phyloP scores from a whole-genome alignment of 2,888 invertebrate genomes.

The Pocota personata region DNA sequence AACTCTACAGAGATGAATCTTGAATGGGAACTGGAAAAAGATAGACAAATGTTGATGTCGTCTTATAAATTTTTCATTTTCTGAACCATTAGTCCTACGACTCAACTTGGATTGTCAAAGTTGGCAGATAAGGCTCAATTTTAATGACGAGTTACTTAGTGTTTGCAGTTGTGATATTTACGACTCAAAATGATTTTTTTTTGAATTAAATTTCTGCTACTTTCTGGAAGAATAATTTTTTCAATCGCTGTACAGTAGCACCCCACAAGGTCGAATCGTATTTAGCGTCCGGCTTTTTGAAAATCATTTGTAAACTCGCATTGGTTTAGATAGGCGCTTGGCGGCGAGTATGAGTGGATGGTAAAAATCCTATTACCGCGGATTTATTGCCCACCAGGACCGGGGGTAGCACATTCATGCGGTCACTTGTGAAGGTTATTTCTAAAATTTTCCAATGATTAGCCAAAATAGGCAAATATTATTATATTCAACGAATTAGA shows the following conservation, averaged over 20 bases:
- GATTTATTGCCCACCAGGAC: slow-evolving; percentile 67
- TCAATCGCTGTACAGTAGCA: slow-evolving; percentile 44
- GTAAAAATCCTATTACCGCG: slow-evolving; percentile 73
- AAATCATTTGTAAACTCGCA: slow-evolving; percentile 68
- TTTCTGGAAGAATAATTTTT: not conserved
- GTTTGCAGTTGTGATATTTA: too few relatives aligned
- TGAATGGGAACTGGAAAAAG: too few relatives aligned
- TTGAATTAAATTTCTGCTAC: not conserved
- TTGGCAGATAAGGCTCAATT: too few relatives aligned
- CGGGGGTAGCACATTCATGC: slow-evolving; percentile 60
- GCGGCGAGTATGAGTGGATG: slow-evolving; percentile 55
- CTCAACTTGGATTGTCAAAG: too few relatives aligned
- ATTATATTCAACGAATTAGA: slow-evolving; percentile 68
- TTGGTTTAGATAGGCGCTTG: slow-evolving; percentile 43
- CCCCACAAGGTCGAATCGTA: not conserved
- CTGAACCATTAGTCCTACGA: too few relatives aligned
- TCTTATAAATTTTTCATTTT: too few relatives aligned
- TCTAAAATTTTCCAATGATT: slow-evolving; percentile 75
- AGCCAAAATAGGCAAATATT: slow-evolving; percentile 75
- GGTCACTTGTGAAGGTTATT: slow-evolving; percentile 72
- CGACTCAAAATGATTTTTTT: too few relatives aligned
- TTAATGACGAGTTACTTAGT: too few relatives aligned
- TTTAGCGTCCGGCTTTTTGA: slow-evolving; percentile 47
- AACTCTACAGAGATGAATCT: too few relatives aligned
- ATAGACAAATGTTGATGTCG: too few relatives aligned